A percentile compares a stretch with the other conserved stretches of the same genome.
These are phyloP conservation scores for Pteromalus puparum DNA, from an alignment of 1,140 invertebrate genomes.

Conservation along the genomic window DNA sequence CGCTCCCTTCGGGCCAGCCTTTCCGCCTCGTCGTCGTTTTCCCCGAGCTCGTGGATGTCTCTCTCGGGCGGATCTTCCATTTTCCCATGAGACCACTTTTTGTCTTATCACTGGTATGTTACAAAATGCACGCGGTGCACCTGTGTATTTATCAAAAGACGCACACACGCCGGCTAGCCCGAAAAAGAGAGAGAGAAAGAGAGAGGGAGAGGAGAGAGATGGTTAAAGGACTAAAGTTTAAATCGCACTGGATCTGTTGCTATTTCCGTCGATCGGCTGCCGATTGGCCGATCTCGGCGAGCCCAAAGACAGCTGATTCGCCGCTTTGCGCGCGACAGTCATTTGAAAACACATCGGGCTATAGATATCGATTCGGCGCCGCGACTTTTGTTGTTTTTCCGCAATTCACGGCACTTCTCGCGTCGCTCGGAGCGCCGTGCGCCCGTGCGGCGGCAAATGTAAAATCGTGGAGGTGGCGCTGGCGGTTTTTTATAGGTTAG, in stretches of 20 bases:
- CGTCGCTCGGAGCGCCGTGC: too few relatives aligned
- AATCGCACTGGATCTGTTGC: neutral
- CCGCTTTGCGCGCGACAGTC: neutral
- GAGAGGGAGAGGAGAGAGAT: too few relatives aligned
- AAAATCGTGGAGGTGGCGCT: too few relatives aligned
- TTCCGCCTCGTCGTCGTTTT: neutral
- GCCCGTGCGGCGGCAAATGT: too few relatives aligned
- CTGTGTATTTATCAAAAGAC: neutral
- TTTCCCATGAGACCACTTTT: neutral
- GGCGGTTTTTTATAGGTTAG: too few relatives aligned
- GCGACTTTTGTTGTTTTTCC: too few relatives aligned
- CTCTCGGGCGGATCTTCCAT: neutral
- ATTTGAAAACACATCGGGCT: neutral
- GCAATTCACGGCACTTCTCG: too few relatives aligned
- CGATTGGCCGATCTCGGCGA: neutral
- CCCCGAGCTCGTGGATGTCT: neutral
- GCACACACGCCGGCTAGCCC: neutral
- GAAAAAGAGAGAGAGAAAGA: too few relatives aligned
- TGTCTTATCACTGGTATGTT: neutral
- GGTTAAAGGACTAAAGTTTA: neutral
- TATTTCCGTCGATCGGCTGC: neutral
- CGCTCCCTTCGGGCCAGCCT: neutral
- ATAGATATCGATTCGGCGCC: too few relatives aligned
- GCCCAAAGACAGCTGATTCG: neutral
- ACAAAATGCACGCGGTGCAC: neutral